Base-by-base conservation (phyloP, 2,113 vertebrate genomes). In the Xiphophorus hellerii region DNA sequence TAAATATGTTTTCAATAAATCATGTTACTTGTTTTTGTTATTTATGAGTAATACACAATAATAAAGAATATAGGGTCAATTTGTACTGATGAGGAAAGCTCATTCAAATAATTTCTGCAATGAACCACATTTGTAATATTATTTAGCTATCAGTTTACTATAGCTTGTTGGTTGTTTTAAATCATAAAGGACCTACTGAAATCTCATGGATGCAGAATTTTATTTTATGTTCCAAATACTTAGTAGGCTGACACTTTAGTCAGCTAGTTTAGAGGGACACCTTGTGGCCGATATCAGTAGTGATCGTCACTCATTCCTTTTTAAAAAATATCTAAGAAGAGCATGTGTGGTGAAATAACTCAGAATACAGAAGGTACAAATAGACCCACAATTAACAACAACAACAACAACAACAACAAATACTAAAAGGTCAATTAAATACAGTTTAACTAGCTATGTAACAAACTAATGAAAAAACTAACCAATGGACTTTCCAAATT, bases 1-100 rank as follows among this genome's bases (percentile, higher is more conserved):
- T 73, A 80, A 81, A 87, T 75, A 84, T 75, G 74, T 90, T 91
- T 89, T 66, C 67, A 78, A 77, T 77, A 85, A 88, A 89, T 37
- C 3, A n/a, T 71, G 20, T 22, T 69, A 29, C 22, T 44, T 3
- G 15, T 44, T 2, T 72, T 44, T 81, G 31, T 69, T 60, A 29
- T 68, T 62, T 25, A 35, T 25, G 31, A 65, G 2, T 65, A 35
- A 4, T 10, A 25, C 22, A n/a, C 22, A 58, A 58, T 58, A 10
- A 25, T 58, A 3, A 58, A 22, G 22, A 25, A 58, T 58, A 58
- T 9, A n/a, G 51, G 8, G 22, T 58, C 51, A 58, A 20, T 63
- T 63, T 17, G 28, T 22, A 62, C 27, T 14, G 11, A 62, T 30
- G 29, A 30, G 51, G 22, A 58, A 58, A 25, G 0, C 22, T n/a